phyloP scores from a whole-genome alignment of 2,888 invertebrate genomes.

The Scaptodrosophila latifasciaeformis region DNA sequence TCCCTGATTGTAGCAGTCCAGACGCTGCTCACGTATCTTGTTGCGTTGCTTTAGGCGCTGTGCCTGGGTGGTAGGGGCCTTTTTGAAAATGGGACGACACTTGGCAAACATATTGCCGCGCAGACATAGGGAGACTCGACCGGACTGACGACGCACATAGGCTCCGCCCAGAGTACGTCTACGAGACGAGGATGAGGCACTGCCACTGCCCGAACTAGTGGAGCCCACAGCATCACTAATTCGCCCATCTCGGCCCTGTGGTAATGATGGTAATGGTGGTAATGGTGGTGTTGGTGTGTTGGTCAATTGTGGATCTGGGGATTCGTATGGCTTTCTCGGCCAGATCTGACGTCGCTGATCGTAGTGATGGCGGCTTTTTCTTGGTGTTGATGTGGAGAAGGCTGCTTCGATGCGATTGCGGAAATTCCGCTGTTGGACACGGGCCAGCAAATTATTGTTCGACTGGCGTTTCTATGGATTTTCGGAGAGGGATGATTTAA shows the following conservation, averaged over 20 bases:
- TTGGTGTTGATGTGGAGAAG: constrained; percentile 71
- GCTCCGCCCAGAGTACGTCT: not conserved
- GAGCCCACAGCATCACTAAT: too few species aligned
- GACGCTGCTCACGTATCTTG: constrained; percentile 33
- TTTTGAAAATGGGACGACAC: too few species aligned
- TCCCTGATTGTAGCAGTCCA: too few species aligned
- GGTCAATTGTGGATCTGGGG: too few species aligned
- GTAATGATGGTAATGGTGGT: too few species aligned
- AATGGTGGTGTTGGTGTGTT: too few species aligned
- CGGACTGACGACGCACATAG: constrained; percentile 22
- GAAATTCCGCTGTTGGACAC: constrained; percentile 21
- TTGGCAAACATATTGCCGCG: constrained; percentile 56
- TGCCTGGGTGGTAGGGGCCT: not conserved
- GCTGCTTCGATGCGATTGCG: constrained; percentile 10
- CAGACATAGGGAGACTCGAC: constrained; percentile 38
- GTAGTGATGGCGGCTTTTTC: constrained; percentile 64
- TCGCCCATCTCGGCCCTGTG: too few species aligned
- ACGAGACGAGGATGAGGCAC: not conserved
- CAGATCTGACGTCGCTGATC: constrained; percentile 27
- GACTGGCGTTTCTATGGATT: not conserved
- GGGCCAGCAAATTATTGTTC: constrained; percentile 18
- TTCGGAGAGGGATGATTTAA: too few species aligned
- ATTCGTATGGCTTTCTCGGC: too few species aligned
- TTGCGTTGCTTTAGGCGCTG: constrained; percentile 27
- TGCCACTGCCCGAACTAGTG: constrained; percentile 26